Percentiles rank a stretch among this genome's conserved stretches.
phyloP scores from a whole-genome alignment of 2,888 invertebrate species.

The Acronicta psi region DNA sequence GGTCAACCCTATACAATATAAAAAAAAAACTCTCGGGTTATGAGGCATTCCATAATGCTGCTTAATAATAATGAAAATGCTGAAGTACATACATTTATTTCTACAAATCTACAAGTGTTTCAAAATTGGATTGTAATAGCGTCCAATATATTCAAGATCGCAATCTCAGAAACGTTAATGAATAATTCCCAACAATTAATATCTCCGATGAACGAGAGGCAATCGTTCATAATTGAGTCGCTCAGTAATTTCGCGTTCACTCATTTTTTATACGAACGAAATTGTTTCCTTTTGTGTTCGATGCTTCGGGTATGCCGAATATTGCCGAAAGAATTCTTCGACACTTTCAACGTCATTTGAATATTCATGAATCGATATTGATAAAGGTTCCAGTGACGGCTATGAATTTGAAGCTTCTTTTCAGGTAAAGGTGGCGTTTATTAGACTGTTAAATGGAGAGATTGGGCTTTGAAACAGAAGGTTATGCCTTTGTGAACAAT shows the following conservation, averaged over 20 bases:
- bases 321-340: constrained; percentile 37
- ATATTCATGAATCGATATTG: constrained; percentile 57
- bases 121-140: constrained; percentile 35
- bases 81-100: too few species aligned
- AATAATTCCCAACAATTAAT: constrained; percentile 54
- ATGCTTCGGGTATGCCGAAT: constrained; percentile 33
- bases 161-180: constrained; percentile 42
- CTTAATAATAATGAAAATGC: too few species aligned
- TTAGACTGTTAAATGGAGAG: constrained; percentile 38
- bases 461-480: constrained; percentile 36
- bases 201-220: constrained; percentile 28
- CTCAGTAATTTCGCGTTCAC: constrained; percentile 39
- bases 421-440: constrained; percentile 33
- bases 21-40: neutral
- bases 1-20: too few species aligned
- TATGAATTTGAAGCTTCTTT: constrained; percentile 40
- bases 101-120: constrained; percentile 16
- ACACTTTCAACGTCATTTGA: constrained; percentile 46
- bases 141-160: constrained; percentile 29
- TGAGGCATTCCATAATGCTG: too few species aligned
- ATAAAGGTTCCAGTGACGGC: constrained; percentile 41
- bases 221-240: constrained; percentile 49
- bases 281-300: constrained; percentile 49
- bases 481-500: constrained; percentile 1
- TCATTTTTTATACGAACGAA: constrained; percentile 42